These are phyloP conservation scores for Drosophila subpulchrella DNA, from an alignment of 1,140 invertebrate genomes.

Conservation along the genomic window DNA sequence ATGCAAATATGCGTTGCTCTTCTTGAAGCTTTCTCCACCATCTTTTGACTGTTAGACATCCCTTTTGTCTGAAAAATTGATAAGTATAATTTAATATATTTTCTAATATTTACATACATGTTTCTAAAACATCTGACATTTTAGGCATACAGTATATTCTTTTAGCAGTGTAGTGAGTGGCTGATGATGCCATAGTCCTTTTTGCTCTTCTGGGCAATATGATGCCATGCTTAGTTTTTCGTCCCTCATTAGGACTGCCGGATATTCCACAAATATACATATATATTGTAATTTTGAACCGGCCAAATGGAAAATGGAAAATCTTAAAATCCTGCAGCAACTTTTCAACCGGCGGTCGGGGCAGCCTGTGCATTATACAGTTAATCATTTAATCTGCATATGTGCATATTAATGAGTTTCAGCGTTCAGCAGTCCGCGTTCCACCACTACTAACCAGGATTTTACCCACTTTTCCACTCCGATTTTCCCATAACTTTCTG, in stretches of 20 bases:
- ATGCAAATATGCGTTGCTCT: constrained; percentile 11
- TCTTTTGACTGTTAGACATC: background rate
- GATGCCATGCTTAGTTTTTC: background rate
- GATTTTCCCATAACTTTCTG: background rate
- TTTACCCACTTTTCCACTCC: background rate
- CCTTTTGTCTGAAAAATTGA: background rate
- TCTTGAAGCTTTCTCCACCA: background rate
- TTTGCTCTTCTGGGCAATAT: background rate
- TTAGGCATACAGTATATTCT: background rate
- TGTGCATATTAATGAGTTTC: constrained; percentile 77
- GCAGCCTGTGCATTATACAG: constrained; percentile 34
- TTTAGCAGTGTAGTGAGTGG: background rate
- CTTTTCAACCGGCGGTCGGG: background rate
- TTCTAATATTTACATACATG: too few species aligned
- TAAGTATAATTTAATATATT: background rate
- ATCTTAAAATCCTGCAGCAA: constrained; percentile 4
- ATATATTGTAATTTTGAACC: background rate
- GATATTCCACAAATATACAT: background rate
- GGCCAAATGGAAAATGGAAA: background rate
- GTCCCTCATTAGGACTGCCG: constrained; percentile 18
- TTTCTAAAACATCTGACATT: background rate
- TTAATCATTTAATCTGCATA: constrained; percentile 81
- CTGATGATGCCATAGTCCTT: too few species aligned
- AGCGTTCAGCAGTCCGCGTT: background rate
- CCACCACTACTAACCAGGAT: background rate